These are phyloP conservation scores for Anser brachyrhynchus DNA, from an alignment of 2,113 vertebrate species.

Conservation along the genomic window DNA sequence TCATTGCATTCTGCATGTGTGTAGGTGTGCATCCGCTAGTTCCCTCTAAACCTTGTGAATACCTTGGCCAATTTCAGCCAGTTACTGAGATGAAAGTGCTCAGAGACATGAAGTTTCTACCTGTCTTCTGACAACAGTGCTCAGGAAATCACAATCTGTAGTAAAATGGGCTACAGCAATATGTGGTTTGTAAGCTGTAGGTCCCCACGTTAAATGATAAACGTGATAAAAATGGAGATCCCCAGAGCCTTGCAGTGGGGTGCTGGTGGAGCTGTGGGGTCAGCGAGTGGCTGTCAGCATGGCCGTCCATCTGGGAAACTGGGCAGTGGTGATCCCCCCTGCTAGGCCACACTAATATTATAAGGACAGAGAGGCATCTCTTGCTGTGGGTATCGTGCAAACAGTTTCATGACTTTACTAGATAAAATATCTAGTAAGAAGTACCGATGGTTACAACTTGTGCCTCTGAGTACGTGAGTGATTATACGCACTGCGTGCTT, in stretches of 20 bases:
- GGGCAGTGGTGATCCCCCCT: not conserved
- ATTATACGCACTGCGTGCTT: accelerated
- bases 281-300: not conserved
- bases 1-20: not conserved
- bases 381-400: accelerated
- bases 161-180: not conserved
- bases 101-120: not conserved
- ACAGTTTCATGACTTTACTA: not conserved
- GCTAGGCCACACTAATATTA: not conserved
- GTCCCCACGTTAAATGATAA: not conserved
- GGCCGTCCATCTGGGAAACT: not conserved
- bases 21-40: not conserved
- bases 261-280: not conserved
- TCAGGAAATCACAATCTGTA: not conserved
- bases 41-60: not conserved
- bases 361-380: not conserved
- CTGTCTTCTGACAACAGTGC: not conserved
- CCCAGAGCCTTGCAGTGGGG: not conserved
- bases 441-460: accelerated
- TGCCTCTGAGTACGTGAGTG: not conserved
- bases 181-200: not conserved
- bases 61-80: not conserved
- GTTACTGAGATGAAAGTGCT: not conserved
- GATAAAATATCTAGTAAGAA: not conserved
- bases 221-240: not conserved